Evolutionary conservation across 2,888 invertebrate species (phyloP), one percentile per base, ranked within the genome.

Genomic region (Apomyelois bistriatella): DNA sequence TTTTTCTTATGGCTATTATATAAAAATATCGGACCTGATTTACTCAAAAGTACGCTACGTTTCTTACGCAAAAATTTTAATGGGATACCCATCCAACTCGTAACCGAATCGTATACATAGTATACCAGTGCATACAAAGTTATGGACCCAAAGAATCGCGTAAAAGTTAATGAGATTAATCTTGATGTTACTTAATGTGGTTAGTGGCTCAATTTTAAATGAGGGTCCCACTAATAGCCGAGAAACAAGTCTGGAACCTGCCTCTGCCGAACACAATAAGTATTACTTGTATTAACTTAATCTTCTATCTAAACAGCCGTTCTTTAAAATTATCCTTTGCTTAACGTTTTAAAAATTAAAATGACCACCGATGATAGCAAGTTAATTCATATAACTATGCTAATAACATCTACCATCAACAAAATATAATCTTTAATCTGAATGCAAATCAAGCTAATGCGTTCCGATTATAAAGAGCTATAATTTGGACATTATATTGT

Each of bases 341-440:
- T 80, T 81, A 83, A 75, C 73, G 68, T 79, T 84, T 84, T 80
- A 70, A 82, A 85, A 81, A 85, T 84, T 83, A 83, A 86, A 85
- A 85, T 80, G 85, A 85, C 78, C 82, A 79, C 67, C 68, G 79
- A 84, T 82, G 82, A 87, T 80, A 74, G 77, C 79, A 65, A 76
- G 75, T 72, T 87, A 87, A 89, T 88, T 80, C 87, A 72, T 85
- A 86, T 89, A 87, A 88, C 88, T 88, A 87, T 84, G 85, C 82
- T 88, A 88, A 89, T 89, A 82, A 83, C 86, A 82, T 82, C 83
- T 82, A 85, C 82, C 84, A 83, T 76, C 74, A 76, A 78, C 80
- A 84, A 88, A 89, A 87, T 85, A 88, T 88, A 87, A 88, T 88
- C 83, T 87, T 88, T 88, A 88, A 89, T 89, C 86, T 88, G 84